Base-by-base conservation (phyloP, 1,140 invertebrate genomes). In the Drosophila ficusphila region DNA sequence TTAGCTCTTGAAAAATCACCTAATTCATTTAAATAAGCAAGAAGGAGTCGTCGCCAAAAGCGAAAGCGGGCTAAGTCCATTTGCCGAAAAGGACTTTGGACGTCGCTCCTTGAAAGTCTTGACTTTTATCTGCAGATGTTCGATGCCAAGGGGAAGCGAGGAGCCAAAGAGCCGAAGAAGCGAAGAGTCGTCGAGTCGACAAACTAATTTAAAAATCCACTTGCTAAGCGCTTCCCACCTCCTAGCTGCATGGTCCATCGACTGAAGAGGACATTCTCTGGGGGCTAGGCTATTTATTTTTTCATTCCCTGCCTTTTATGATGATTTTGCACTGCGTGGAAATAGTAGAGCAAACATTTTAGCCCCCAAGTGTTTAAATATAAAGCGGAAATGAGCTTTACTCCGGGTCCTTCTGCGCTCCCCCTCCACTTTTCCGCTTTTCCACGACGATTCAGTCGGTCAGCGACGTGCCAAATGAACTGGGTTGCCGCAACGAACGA, bases 201-300 rank as follows among this genome's bases (percentile, higher is more conserved):
- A 78, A 86, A 86, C 82, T 86, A 89, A 86, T 86, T 86, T 86
- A 86, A 86, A 86, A 86, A 88, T 88, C 74, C 77, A 86, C 81
- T 86, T 82, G 77, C 82, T 88, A 76, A 88, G 77, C 82, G 79
- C 74, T 74, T 69, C 62, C 69, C 67, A 77, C 42, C 72, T 54
- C 36, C 31, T 3, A 19, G 18, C n/a, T 42, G 19, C 52, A 46
- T 25, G 41, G 48, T 57, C 33, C 39, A 23, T 51, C 39, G 39
- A 52, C 34, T 16, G 21, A 23, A 42, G 33, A 25, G 68, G 41
- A n/a, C 29, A 51, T 36, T 67, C 61, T 67, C 7, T 34, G 46
- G 53, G 42, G 34, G 36, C 56, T 34, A 49, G 57, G 49, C 73
- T 81, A 77, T 88, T 82, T 86, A 81, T 86, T 86, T 88, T 82